Base-by-base conservation (phyloP, 2,888 invertebrate species). In the Lacanobia oleracea region DNA sequence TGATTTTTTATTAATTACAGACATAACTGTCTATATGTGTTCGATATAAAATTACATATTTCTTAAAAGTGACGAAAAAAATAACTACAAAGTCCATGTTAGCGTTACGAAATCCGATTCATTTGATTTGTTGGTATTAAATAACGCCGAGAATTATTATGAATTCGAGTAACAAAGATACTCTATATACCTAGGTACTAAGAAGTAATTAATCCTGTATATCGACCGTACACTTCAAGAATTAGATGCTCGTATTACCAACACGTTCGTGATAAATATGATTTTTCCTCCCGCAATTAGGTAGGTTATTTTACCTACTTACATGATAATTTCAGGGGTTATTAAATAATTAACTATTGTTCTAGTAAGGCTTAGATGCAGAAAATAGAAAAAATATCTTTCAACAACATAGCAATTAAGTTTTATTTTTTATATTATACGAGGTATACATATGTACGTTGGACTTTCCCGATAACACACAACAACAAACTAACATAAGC, bases 141-240 rank as follows among this genome's bases (percentile, higher is more conserved):
- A 70, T 79, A 71, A 61, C 82, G 16, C 48, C 0, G n/a, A 63
- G 43, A 51, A 54, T 16, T 67, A 56, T 43, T 71, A 77, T 68
- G 62, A 62, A 57, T 77, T 79, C 54, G 65, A 53, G 40, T 56
- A 59, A 62, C 57, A 72, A 53, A 72, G 60, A 77, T 77, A 79
- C 27, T 71, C 14, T 59, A n/a, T 45, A 48, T 27, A 65, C 5
- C 40, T 69, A 48, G 27, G n/a, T 76, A 66, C 61, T n/a, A 37
- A 67, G 65, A 43, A 77, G 63, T 82, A 80, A 82, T 82, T 82
- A 73, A 82, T 80, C 54, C 27, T 65, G 60, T 73, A 79, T 64
- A 78, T 78, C 72, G 82, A 68, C 75, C 66, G 82, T 82, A 53
- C 21, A 69, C 50, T 57, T 43, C n/a, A 33, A 74, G 79, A 78